Evolutionary conservation across 1,140 invertebrate species (phyloP), one percentile per base, ranked within the genome.

Genomic region (Triops cancriformis): DNA sequence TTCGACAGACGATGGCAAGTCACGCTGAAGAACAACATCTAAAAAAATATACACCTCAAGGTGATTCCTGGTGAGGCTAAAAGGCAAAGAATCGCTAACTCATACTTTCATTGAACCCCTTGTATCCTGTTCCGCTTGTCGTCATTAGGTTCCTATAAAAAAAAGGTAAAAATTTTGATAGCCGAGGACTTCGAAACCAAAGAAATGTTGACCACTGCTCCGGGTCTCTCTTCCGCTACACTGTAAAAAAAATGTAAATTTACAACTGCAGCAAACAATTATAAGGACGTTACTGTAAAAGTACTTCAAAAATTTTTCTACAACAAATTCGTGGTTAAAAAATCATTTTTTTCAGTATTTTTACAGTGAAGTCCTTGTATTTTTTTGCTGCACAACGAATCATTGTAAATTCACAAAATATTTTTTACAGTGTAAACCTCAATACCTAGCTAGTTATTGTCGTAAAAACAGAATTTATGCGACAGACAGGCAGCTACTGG

Each of bases 31-130:
- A 64, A 18, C 14, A 64, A 23, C 31, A 37, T 37, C 31, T 64
- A 64, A 9, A 51, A 64, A 23, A 64, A 37, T 4, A 37, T 37
- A 37, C 2, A 37, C 2, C 31, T 37, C 2, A 37, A 37, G 31
- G 31, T 37, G 51, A n/a, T 64, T 64, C 23, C 51, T 64, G 18
- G 51, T 6, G 51, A 64, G 51, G 51, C 51, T 64, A 64, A 18
- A 23, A 14, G 18, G 51, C 51, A 64, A 64, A 64, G 51, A 64
- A 64, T 64, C 10, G 51, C 51, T 23, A 64, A 64, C 51, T 64
- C 51, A 64, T 64, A 64, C 51, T 64, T 64, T 64, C 51, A 64
- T 64, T 64, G 51, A 64, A 23, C 51, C 51, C 43, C 51, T 37
- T 37, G 23, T 64, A 64, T 64, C 51, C 10, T 64, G 51, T 64